Base-by-base conservation (phyloP, 1,140 invertebrate genomes). In the Drosophila simulans region DNA sequence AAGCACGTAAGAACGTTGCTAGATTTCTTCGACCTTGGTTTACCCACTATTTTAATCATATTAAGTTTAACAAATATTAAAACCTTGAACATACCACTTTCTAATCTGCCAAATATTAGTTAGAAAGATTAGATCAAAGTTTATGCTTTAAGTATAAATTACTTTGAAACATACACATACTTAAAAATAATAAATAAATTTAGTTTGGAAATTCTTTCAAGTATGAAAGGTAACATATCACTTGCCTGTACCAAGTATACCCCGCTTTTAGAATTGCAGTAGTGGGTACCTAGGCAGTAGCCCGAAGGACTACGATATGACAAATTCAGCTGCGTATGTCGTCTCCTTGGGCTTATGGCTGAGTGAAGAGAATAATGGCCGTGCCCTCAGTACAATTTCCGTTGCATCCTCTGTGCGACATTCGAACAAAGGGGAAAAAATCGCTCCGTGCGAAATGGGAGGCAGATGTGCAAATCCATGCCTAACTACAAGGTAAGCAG, bases 401-500 rank as follows among this genome's bases (percentile, higher is more conserved):
- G 83, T 83, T 83, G 83, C 74, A 88, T 64, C 66, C 62, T 56
- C 57, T 34, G 62, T 40, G 42, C 40, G 25, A 34, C 64, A 56
- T 25, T 40, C 40, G 49, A 48, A 35, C 42, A 57, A 70, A 65
- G 66, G 17, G 17, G n/a, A 20, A 20, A 20, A 17, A 70, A 56
- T 59, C 46, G 34, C n/a, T 46, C 13, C 20, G 25, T 48, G 15
- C 34, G 12, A 68, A 25, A 17, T 8, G 25, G n/a, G 7, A 11
- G 48, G 48, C n/a, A 48, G 31, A 20, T 48, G 64, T 64, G 57
- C 57, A 88, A 64, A 75, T 69, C 70, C 71, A 83, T 88, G 83
- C 64, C 79, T 79, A 88, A 88, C 80, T 83, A 83, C 83, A 88
- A 83, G 83, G 79, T 88, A 86, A 83, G 75, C 83, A 59, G 69